A percentile compares a stretch with the other conserved stretches of the same genome.
Conservation (phyloP, 1,140 invertebrate species). For the Sycophaga agraensis region DNA sequence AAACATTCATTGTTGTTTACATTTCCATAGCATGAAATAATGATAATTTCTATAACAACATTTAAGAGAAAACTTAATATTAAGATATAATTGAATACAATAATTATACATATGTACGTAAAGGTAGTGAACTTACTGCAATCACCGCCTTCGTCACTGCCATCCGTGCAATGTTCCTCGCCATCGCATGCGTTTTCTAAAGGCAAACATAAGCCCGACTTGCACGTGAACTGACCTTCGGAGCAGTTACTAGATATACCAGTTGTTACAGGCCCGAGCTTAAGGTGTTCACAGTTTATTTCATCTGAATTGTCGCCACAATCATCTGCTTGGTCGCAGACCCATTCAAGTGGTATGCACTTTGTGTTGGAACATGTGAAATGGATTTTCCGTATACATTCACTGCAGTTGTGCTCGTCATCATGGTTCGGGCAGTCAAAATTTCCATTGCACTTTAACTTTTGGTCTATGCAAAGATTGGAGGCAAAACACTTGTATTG, state of each 20-base stretch:
- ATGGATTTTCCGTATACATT: slow-evolving; percentile 57
- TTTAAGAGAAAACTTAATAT: no score
- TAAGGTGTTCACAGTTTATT: slow-evolving; percentile 33
- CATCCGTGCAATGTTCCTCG: slow-evolving; percentile 74
- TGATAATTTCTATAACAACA: no score
- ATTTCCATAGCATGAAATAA: no score
- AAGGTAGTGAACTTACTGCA: slow-evolving; percentile 58
- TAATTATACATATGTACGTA: no score
- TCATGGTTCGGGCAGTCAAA: slow-evolving; percentile 70
- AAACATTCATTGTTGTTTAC: no score
- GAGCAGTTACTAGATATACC: slow-evolving; percentile 36
- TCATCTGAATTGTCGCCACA: slow-evolving; percentile 72
- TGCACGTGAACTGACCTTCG: slow-evolving; percentile 58
- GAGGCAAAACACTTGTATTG: slow-evolving; percentile 22
- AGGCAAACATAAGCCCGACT: slow-evolving; percentile 68
- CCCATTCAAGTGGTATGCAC: slow-evolving; percentile 70
- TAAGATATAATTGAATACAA: no score
- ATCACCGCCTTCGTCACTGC: slow-evolving; percentile 64
- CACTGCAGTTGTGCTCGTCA: slow-evolving; percentile 63
- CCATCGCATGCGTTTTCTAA: slow-evolving; percentile 72
- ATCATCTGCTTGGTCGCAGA: slow-evolving; percentile 70
- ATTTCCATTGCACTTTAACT: slow-evolving; percentile 62
- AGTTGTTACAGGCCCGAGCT: not conserved
- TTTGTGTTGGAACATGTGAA: slow-evolving; percentile 70
- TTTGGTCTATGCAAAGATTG: slow-evolving; percentile 9